Base-by-base conservation (phyloP, 2,113 vertebrate genomes). In the Polypterus senegalus region DNA sequence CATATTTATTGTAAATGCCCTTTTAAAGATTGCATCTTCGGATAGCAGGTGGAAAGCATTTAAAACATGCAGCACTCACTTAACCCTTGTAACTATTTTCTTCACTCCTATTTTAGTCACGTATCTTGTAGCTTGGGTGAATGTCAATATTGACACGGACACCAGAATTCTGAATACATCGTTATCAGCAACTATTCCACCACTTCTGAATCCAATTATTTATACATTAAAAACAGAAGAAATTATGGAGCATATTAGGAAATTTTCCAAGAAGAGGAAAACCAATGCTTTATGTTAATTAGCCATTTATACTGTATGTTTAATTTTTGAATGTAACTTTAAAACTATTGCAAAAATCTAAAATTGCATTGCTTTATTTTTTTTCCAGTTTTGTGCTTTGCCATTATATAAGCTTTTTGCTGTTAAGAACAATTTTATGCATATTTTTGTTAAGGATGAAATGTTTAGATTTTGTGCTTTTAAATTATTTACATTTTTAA, bases 121-220 rank as follows among this genome's bases (percentile, higher is more conserved):
- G 4, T 67, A 67, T 45, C 5, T 63, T 9, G 57, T 67, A 6
- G 61, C 66, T 3, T 63, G 66, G 62, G 66, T 60, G 45, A 66
- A 66, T 45, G 60, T 66, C 10, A 66, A 66, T 54, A 64, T 67
- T 57, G 61, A 67, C 54, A 63, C 66, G 10, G 62, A 67, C 66
- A 67, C 66, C 27, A 49, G 66, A n/a, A 67, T 67, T 47, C 54
- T 67, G 7, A 67, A 67, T 52, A 63, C 62, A 10, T 67, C 66
- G 5, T 8, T 67, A 48, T 60, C 66, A 7, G 51, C 51, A 43
- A 60, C 53, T 4, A 60, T 67, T n/a, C 61, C 66, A 6, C 66
- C 66, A 8, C 61, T 67, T 7, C 57, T 67, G 49, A 67, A 67
- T 54, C 66, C 66, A 9, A 67, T 67, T 9, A 67, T 67, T 9